Conservation (phyloP, 2,888 invertebrate genomes). For the Parthenolecanium corni region DNA sequence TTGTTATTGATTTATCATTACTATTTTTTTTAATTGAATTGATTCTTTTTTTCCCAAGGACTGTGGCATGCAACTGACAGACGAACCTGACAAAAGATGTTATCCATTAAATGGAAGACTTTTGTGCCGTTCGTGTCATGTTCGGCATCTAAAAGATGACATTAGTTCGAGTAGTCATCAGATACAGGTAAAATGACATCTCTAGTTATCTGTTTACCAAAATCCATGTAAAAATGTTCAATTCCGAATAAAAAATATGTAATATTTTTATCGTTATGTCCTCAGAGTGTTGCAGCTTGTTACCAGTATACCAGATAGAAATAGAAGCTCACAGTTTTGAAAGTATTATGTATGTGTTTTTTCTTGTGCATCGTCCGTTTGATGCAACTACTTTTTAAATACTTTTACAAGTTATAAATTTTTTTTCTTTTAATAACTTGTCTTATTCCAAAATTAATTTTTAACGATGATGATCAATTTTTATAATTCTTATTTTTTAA, state of each 20-base stretch:
- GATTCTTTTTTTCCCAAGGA: constrained; percentile 43
- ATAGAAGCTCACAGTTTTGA: no score
- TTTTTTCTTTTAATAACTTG: no score
- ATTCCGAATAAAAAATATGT: not conserved
- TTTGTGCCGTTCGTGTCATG: constrained; percentile 87
- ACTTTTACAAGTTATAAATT: no score
- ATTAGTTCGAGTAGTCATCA: constrained; percentile 31
- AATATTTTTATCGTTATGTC: constrained; percentile 35
- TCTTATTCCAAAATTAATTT: no score
- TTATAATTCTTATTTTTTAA: no score
- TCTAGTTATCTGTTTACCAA: no score
- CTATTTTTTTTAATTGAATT: not conserved
- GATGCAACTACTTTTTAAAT: no score
- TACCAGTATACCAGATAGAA: constrained; percentile 66
- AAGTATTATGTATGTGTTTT: no score
- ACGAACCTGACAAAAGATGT: constrained; percentile 94
- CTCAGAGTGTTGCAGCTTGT: constrained; percentile 70
- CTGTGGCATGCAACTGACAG: constrained; percentile 93
- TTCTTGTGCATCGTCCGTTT: no score
- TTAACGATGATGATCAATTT: no score
- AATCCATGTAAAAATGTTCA: no score
- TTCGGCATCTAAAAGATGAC: constrained; percentile 55
- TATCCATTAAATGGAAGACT: constrained; percentile 87
- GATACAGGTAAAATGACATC: constrained; percentile 29
- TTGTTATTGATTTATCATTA: no score